Conservation (phyloP, 2,888 invertebrate species). For the Acronicta leporina region DNA sequence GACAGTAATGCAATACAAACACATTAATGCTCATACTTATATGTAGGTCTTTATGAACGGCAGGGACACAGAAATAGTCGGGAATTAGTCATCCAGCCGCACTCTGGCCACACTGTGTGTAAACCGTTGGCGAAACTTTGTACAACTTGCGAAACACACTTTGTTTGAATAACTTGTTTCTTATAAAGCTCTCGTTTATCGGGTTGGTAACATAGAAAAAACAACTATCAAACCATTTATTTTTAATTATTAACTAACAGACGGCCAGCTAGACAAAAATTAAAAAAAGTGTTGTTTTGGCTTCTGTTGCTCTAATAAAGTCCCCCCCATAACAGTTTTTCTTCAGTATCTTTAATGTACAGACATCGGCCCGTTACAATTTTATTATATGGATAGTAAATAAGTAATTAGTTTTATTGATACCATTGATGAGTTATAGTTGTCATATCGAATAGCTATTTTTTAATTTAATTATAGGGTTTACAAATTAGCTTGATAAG, state of each 20-base stretch:
- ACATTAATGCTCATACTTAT: slow-evolving; percentile 35
- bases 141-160: slow-evolving; percentile 40
- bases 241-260: not conserved
- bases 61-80: slow-evolving; percentile 71
- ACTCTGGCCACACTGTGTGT: slow-evolving; percentile 27
- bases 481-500: too few species aligned
- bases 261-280: too few species aligned
- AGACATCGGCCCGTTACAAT: too few species aligned
- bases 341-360: too few species aligned
- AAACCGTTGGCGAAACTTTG: slow-evolving; percentile 36
- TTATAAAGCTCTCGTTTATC: not conserved
- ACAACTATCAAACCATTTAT: not conserved
- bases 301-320: too few species aligned
- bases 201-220: not conserved
- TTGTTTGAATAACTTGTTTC: slow-evolving; percentile 15
- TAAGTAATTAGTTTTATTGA: too few species aligned
- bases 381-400: too few species aligned
- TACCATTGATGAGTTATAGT: too few species aligned
- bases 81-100: slow-evolving; percentile 70
- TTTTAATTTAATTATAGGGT: too few species aligned
- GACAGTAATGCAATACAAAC: slow-evolving; percentile 48
- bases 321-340: too few species aligned
- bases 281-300: too few species aligned
- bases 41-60: slow-evolving; percentile 47
- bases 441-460: too few species aligned